Percentiles rank a stretch among this genome's conserved stretches.
Conservation (phyloP, 37 sponge, comb jelly and placozoan species). For the Sycon ciliatum region DNA sequence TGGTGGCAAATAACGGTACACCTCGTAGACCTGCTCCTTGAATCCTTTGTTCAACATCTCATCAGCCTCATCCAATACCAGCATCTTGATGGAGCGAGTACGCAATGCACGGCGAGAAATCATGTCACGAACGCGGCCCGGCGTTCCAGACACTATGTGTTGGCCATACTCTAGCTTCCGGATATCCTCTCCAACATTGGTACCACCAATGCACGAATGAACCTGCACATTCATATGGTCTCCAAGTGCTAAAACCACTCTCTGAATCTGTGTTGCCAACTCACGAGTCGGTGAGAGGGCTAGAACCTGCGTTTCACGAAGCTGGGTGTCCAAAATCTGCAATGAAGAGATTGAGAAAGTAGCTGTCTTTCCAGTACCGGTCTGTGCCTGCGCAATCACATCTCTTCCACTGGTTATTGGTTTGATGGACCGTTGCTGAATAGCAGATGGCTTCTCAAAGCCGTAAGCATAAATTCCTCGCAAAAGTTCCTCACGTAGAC, state of each 20-base stretch:
- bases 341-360: conserved; percentile 86
- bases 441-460: conserved; percentile 98
- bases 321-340: conserved; percentile 83
- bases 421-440: conserved; percentile 90
- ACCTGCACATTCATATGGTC: conserved; percentile 99
- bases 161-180: conserved; percentile 98
- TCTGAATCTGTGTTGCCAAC: conserved; percentile 92
- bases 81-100: conserved; percentile 85
- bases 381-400: conserved; percentile 98
- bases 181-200: conserved; percentile 97
- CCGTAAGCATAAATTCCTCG: conserved; percentile 98
- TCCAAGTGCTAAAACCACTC: conserved; percentile 91
- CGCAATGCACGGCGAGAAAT: conserved; percentile 83
- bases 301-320: conserved; percentile 82
- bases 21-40: conserved; percentile 99
- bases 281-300: conserved; percentile 93
- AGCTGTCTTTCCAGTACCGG: conserved; percentile 98
- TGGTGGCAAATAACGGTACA: conserved; percentile 90
- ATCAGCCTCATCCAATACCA: conserved; percentile 95
- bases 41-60: conserved; percentile 99
- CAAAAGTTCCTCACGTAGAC: conserved; percentile 74
- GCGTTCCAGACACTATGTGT: conserved; percentile 93
- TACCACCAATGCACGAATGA: conserved; percentile 98
- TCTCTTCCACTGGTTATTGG: conserved; percentile 79
- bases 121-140: conserved; percentile 69